Evolutionary conservation across 2,797 vertebrate genomes (phyloP), one percentile per base, ranked within the genome.

Genomic region (Aplochiton taeniatus): DNA sequence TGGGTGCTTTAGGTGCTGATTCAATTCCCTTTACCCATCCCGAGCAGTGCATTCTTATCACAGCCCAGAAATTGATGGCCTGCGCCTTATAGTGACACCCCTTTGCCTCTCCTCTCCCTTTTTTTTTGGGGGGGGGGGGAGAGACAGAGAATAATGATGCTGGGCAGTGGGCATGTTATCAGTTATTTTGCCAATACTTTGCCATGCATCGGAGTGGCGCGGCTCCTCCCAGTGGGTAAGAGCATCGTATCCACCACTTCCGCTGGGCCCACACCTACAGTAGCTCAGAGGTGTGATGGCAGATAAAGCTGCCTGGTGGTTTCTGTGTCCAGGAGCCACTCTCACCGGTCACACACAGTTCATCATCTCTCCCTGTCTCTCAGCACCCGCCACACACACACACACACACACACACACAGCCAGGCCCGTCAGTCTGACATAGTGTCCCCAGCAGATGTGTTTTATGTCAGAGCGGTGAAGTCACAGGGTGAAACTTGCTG

Each of bases 231-330:
- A 1, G 0, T 61, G 51, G 31, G 13, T 14, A 8, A 61, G 50
- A 20, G 16, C 61, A 65, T 57, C 44, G 8, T 63, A 58, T 31
- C 60, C 17, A 8, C 11, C 55, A 56, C 54, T 17, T 42, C n/a
- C 6, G 44, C 61, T 49, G 45, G 44, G 65, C 31, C 44, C 69
- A 49, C 43, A 45, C 68, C 61, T 0, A 1, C 70, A 61, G 66
- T 65, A 66, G 56, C 70, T 72, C 46, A 68, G 54, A 78, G 46
- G 63, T 82, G 66, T 76, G 69, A 73, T 66, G 19, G 11, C 16
- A 74, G 73, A 79, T 74, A 63, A 76, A 73, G 54, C 47, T 65
- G 57, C 60, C 61, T 8, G 9, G 48, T 61, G 5, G 55, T 59
- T 56, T 61, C 42, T 69, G 14, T 61, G 62, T 71, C 47, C 53